phyloP scores from a whole-genome alignment of 2,888 invertebrate genomes.

The Plagodis pulveraria region DNA sequence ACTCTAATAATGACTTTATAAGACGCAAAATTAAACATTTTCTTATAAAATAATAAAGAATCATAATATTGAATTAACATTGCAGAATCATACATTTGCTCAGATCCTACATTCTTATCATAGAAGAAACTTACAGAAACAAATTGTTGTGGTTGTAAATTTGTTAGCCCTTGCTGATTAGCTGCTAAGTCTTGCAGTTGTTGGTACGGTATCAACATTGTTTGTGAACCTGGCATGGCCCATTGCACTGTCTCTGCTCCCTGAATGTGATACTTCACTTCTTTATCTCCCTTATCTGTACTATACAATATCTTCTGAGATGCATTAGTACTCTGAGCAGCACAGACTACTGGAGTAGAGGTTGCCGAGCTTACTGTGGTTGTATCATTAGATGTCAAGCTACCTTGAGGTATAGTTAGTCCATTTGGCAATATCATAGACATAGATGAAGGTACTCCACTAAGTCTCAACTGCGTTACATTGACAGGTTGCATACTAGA shows the following conservation, averaged over 20 bases:
- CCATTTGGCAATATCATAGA: conserved; percentile 79
- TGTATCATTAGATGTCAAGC: conserved; percentile 66
- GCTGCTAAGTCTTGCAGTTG: conserved; percentile 73
- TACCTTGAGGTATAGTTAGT: conserved; percentile 71
- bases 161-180: conserved; percentile 65
- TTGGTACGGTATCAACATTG: conserved; percentile 80
- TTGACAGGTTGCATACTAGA: conserved; percentile 79
- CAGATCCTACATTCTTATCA: too few relatives aligned
- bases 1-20: too few relatives aligned
- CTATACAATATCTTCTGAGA: conserved; percentile 78
- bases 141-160: conserved; percentile 75
- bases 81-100: too few relatives aligned
- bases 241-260: conserved; percentile 76
- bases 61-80: too few relatives aligned
- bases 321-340: conserved; percentile 73
- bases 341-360: conserved; percentile 76
- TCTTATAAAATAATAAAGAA: too few relatives aligned
- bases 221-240: conserved; percentile 77
- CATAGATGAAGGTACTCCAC: conserved; percentile 78
- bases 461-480: conserved; percentile 72
- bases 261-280: conserved; percentile 77
- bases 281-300: conserved; percentile 77
- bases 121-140: conserved; percentile 68
- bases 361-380: conserved; percentile 78
- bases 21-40: too few relatives aligned